phyloP scores from a whole-genome alignment of 2,113 vertebrate species.

The Megaceryle torquata region DNA sequence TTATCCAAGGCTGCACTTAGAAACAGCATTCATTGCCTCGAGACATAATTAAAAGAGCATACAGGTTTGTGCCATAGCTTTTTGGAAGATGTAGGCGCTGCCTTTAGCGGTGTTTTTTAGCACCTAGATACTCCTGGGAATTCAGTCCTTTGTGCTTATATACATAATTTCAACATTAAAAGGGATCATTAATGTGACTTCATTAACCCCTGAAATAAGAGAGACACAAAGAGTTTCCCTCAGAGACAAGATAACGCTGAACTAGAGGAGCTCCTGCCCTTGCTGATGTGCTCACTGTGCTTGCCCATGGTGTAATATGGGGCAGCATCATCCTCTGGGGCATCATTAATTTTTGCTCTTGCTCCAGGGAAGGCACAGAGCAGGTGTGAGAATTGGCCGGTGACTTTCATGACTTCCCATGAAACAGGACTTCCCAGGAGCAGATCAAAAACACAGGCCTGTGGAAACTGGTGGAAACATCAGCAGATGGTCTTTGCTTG shows the following conservation, averaged over 20 bases:
- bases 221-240: not conserved
- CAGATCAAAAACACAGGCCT: not conserved
- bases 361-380: not conserved
- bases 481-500: accelerated
- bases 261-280: not conserved
- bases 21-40: not conserved
- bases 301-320: accelerated
- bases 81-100: not conserved
- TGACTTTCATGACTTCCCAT: not conserved
- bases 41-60: not conserved
- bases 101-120: not conserved
- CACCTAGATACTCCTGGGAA: not conserved
- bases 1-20: not conserved
- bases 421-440: not conserved
- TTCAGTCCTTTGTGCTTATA: not conserved
- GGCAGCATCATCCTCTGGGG: not conserved
- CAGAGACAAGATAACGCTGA: not conserved
- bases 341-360: not conserved
- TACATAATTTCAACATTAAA: not conserved
- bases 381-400: not conserved
- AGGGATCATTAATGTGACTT: not conserved
- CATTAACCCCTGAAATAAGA: not conserved
- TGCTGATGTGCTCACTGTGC: not conserved
- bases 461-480: not conserved
- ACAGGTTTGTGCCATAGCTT: not conserved